Conservation (phyloP, 2,113 vertebrate genomes). For the Phylloscopus trochilus region DNA sequence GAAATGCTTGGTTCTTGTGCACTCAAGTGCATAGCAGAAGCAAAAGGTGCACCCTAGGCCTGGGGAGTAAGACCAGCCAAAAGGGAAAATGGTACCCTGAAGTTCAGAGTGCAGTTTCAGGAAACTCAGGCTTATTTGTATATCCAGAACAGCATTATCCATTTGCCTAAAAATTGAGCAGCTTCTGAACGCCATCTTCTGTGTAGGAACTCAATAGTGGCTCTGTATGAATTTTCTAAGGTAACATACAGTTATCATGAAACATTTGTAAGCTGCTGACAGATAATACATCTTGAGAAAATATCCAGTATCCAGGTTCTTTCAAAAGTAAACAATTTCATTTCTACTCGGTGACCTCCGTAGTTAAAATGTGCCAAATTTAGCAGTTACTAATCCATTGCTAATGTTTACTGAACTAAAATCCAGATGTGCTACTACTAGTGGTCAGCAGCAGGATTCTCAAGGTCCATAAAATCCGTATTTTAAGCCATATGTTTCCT, state of each 20-base stretch:
- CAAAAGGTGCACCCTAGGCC: neutral
- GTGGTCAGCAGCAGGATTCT: neutral
- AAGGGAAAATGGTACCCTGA: neutral
- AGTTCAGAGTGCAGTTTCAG: neutral
- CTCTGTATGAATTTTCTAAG: neutral
- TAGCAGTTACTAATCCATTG: neutral
- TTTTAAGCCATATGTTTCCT: neutral
- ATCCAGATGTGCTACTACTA: neutral
- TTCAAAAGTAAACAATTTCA: neutral
- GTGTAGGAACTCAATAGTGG: neutral
- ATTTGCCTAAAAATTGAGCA: neutral
- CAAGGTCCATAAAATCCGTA: neutral
- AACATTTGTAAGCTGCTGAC: neutral
- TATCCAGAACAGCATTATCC: neutral
- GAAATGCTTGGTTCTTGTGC: neutral
- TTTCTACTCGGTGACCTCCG: rapidly evolving
- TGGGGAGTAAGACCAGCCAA: rapidly evolving
- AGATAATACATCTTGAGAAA: neutral
- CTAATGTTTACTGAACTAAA: neutral
- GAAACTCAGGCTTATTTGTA: neutral
- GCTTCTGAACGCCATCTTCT: neutral
- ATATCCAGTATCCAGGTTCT: neutral
- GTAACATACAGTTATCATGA: neutral
- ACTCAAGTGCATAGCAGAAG: neutral
- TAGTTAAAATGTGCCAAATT: neutral